These are phyloP conservation scores for Ctenodactylus gundi DNA, from an alignment of 2,113 vertebrate species.

Conservation along the genomic window DNA sequence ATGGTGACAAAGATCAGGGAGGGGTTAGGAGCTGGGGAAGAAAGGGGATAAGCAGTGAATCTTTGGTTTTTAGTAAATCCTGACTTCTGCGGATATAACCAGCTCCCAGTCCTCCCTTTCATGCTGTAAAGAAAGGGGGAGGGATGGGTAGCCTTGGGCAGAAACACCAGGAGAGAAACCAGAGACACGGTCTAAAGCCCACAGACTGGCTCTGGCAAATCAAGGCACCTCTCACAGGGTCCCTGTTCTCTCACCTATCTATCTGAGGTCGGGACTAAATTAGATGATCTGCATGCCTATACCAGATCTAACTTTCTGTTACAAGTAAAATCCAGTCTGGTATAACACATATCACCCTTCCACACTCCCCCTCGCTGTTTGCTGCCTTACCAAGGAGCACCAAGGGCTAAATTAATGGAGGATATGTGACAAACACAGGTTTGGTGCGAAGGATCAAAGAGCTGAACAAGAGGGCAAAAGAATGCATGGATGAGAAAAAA, in stretches of 20 bases:
- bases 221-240: not conserved
- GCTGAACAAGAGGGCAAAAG: not conserved
- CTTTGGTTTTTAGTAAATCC: not conserved
- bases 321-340: not conserved
- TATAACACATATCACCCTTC: not conserved
- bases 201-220: not conserved
- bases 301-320: not conserved
- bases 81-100: not conserved
- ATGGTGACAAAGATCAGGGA: not conserved
- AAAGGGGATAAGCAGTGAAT: not conserved
- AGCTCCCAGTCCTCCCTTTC: not conserved
- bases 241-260: not conserved
- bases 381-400: not conserved
- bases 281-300: not conserved
- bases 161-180: not conserved
- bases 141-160: rapidly evolving
- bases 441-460: not conserved
- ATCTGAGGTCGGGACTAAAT: not conserved
- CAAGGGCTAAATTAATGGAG: not conserved
- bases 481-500: not conserved
- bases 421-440: not conserved
- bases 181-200: not conserved
- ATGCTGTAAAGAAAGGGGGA: not conserved
- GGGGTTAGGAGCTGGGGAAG: not conserved
- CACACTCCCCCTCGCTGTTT: not conserved